phyloP scores from a whole-genome alignment of 1,140 invertebrate species.

The Pseudomyrmex pallidus region DNA sequence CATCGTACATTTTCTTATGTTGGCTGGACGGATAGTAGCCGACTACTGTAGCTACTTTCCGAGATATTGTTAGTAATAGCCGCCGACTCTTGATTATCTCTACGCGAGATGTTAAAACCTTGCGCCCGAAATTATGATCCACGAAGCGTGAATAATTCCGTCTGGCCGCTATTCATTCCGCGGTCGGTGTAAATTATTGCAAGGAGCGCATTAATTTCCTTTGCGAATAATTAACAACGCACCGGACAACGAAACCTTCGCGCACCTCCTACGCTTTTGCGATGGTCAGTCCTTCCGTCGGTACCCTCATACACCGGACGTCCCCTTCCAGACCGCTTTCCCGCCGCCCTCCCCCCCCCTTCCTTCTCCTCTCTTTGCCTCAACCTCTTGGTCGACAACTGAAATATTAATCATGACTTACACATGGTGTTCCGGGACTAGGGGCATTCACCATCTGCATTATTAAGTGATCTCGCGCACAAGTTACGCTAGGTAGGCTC shows the following conservation, averaged over 20 bases:
- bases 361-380: slow-evolving; percentile 45
- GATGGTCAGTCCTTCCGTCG: slow-evolving; percentile 74
- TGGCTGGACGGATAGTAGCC: background rate
- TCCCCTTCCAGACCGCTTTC: slow-evolving; percentile 21
- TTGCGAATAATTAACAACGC: slow-evolving; percentile 82
- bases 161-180: slow-evolving; percentile 76
- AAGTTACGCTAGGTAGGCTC: slow-evolving; percentile 70
- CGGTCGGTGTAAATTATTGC: slow-evolving; percentile 79
- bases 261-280: slow-evolving; percentile 66
- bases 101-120: slow-evolving; percentile 42
- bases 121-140: slow-evolving; percentile 62
- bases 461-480: slow-evolving; percentile 77
- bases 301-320: slow-evolving; percentile 39
- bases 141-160: slow-evolving; percentile 79
- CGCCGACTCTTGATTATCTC: slow-evolving; percentile 38
- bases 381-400: slow-evolving; percentile 74
- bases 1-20: background rate
- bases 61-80: slow-evolving; percentile 25
- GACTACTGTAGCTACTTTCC: background rate
- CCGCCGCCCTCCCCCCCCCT: background rate
- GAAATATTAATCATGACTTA: slow-evolving; percentile 83
- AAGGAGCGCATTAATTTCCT: slow-evolving; percentile 80
- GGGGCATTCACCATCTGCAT: slow-evolving; percentile 78
- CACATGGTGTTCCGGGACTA: slow-evolving; percentile 76
- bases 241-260: slow-evolving; percentile 77